These are phyloP conservation scores for Theocolax elegans DNA, from an alignment of 1,140 invertebrate species.

Conservation along the genomic window DNA sequence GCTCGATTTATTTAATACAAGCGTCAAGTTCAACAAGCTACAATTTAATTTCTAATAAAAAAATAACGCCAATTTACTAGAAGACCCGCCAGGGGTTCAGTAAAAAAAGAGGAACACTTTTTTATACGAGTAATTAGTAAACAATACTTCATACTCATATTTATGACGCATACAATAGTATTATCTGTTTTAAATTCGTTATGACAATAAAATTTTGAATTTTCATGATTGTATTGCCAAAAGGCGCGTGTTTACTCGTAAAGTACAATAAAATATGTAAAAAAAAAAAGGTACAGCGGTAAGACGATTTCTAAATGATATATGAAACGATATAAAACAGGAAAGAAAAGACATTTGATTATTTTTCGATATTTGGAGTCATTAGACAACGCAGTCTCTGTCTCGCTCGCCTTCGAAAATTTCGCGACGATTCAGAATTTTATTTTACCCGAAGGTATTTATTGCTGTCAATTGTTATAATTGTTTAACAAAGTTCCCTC, in stretches of 20 bases:
- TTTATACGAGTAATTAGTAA: constrained; percentile 12
- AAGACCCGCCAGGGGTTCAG: constrained; percentile 39
- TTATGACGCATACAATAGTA: constrained; percentile 14
- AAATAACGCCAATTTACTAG: constrained; percentile 39
- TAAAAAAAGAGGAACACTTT: constrained; percentile 28
- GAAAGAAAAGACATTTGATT: constrained; percentile 25
- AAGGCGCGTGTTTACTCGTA: not conserved
- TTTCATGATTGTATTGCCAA: constrained; percentile 4
- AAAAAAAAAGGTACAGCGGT: constrained; percentile 25
- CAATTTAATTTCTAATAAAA: constrained; percentile 39
- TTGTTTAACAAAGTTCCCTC: constrained; percentile 12
- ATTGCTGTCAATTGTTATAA: constrained; percentile 32
- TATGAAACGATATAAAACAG: constrained; percentile 13
- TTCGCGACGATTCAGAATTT: constrained; percentile 6
- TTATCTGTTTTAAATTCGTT: constrained; percentile 17
- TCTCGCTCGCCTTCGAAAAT: constrained; percentile 17
- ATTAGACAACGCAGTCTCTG: constrained; percentile 22
- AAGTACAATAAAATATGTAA: not conserved
- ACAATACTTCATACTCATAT: constrained; percentile 7
- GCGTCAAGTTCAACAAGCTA: constrained; percentile 28
- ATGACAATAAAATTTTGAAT: constrained; percentile 18
- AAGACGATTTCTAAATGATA: constrained; percentile 1
- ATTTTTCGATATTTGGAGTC: constrained; percentile 9
- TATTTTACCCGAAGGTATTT: constrained; percentile 3
- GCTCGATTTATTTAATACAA: constrained; percentile 11